Evolutionary conservation across 2,888 invertebrate species (phyloP).

Genomic region (Leucozona laternaria): DNA sequence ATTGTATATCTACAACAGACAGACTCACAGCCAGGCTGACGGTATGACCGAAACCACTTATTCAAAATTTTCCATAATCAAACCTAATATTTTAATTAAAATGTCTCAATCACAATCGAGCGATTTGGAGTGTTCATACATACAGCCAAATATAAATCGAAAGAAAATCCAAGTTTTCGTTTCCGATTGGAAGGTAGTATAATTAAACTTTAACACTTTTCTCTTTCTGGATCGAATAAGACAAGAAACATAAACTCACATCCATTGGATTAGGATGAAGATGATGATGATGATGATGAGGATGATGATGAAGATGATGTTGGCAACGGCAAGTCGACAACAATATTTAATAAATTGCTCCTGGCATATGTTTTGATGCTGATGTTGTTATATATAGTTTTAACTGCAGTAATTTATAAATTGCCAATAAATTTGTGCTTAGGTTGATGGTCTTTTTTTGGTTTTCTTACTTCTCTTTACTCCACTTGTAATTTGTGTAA

Average conservation of each 20-base stretch:
- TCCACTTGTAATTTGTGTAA: conserved; percentile 8
- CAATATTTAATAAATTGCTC: conserved; percentile 33
- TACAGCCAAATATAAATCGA: conserved; percentile 10
- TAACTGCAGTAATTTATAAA: conserved; percentile 46
- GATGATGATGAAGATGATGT: conserved; percentile 14
- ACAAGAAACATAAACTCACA: conserved; percentile 11
- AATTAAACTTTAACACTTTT: conserved; percentile 60
- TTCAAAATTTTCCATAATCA: too few relatives aligned
- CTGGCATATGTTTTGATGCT: conserved; percentile 19
- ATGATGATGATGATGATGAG: conserved; percentile 10
- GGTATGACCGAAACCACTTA: too few relatives aligned
- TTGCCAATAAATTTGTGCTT: conserved; percentile 27
- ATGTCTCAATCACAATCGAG: background rate
- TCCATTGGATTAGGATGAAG: conserved; percentile 31
- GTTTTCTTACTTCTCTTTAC: background rate
- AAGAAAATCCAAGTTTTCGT: conserved; percentile 50
- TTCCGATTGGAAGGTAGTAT: conserved; percentile 61
- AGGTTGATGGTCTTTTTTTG: background rate
- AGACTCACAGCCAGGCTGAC: too few relatives aligned
- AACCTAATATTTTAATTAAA: too few relatives aligned
- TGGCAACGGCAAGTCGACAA: conserved; percentile 35
- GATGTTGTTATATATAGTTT: conserved; percentile 25
- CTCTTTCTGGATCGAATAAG: background rate
- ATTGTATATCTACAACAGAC: too few relatives aligned
- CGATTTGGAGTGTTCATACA: background rate